Evolutionary conservation across 37 sponge, comb jelly and placozoan species (phyloP), one percentile per base, ranked within the genome.

Genomic region (Ianthella basta): DNA sequence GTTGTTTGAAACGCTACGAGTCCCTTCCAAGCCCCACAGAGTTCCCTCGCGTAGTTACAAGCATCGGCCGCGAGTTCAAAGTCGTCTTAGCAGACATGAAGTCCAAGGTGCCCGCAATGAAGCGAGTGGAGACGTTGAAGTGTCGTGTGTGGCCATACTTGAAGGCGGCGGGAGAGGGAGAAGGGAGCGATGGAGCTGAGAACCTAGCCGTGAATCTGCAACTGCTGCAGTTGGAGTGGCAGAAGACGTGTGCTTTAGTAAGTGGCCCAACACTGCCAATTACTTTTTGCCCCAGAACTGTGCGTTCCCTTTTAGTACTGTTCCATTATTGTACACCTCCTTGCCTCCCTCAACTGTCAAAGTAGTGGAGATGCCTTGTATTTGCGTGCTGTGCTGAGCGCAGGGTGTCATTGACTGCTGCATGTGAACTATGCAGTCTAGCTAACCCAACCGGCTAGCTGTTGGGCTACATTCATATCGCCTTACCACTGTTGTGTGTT

Each of bases 31-130:
- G 37, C 53, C 78, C 78, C 16, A 75, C 78, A 2, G 78, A 75
- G n/a, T 75, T 75, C 37, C 78, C 78, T 75, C 78, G 44, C 21
- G 78, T 75, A 23, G 78, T 75, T 23, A 53, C 78, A 24, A 75
- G 78, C 37, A 75, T 75, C 33, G 78, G 54, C 1, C 44, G 78
- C 18, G 78, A 75, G 10, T 75, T 75, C 25, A 75, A 75, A 41
- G 21, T 50, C 0, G 37, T 75, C 40, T 24, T 75, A 2, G 78
- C 54, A 13, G 78, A 75, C 54, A 75, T 75, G 78, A 75, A 75
- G 78, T 15, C 54, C 25, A 75, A 75, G 16, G 78, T 75, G n/a
- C 78, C n/a, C 8, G 54, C 40, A 2, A 40, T 75, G 44, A 75
- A 75, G 78, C 37, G 53, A 44, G 25, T 75, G 18, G 78, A 75